Base-by-base conservation (phyloP, 2,888 invertebrate species). In the Acanthopleura granulata region DNA sequence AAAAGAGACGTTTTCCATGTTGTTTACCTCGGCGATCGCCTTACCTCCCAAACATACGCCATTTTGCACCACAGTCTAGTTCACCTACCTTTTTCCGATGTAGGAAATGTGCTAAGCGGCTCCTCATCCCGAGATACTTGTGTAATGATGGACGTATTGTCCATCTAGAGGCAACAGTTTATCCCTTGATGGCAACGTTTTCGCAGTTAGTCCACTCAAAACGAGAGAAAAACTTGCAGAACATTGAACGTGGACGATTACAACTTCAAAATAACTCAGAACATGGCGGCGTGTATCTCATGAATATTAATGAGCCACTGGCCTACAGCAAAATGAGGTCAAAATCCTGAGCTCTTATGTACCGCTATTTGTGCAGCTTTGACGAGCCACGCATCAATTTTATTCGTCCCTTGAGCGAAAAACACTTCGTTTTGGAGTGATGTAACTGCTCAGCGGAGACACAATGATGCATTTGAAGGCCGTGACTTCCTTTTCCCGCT, bases 71-170 rank as follows among this genome's bases (percentile, higher is more conserved):
- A 81, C 79, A 79, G 76, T 76, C 74, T 71, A 71, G 76, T 75
- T 73, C 76, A 84, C 90, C 94, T 94, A 96, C 96, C 96, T 96
- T 96, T 96, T 93, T 96, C 96, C 93, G 86, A 84, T 84, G 94
- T 93, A 92, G 94, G 93, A 93, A 94, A 95, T 93, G 94, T 95
- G 93, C 95, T 96, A 93, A 96, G 94, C 93, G 95, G 95, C 93
- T 97, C 97, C 94, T 97, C 97, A 94, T 97, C 97, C 93, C 96
- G 95, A 93, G 95, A 95, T 94, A 97, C 97, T 94, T 97, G 96
- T 93, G 97, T 96, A 93, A 97, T 97, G 94, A 97, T 97, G 95
- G 97, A 97, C 95, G 97, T 95, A 94, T 96, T 96, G 96, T 97
- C 97, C 97, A 88, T 88, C 80, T 86, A 88, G 82, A 82, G 78